A percentile compares a stretch with the other conserved stretches of the same genome.
phyloP scores from a whole-genome alignment of 2,888 invertebrate species.

The Lottia gigantea region DNA sequence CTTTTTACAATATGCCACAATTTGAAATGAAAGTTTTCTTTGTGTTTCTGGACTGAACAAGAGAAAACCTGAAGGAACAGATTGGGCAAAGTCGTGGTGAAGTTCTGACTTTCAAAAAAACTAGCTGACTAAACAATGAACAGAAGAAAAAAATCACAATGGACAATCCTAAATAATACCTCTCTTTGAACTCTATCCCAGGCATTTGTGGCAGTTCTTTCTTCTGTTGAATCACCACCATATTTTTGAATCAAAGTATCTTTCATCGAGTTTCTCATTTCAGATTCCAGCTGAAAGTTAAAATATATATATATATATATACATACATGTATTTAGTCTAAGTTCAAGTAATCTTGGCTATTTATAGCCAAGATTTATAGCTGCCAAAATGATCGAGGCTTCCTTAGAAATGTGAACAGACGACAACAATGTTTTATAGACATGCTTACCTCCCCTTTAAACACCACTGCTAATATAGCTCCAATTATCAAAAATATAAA shows the following conservation, averaged over 20 bases:
- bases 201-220: slow-evolving; percentile 6
- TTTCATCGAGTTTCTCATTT: slow-evolving; percentile 18
- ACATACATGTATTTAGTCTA: too few relatives aligned
- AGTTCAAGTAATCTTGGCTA: too few relatives aligned
- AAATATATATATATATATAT: neutral
- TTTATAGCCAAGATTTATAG: too few relatives aligned
- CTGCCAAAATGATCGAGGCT: too few relatives aligned
- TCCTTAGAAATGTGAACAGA: too few relatives aligned
- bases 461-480: slow-evolving; percentile 17
- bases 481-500: slow-evolving; percentile 15
- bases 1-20: too few relatives aligned
- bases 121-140: too few relatives aligned
- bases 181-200: slow-evolving; percentile 18
- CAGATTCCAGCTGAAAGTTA: slow-evolving; percentile 17
- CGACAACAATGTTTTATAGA: neutral
- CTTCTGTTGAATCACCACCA: neutral
- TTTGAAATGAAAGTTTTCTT: too few relatives aligned
- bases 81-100: too few relatives aligned
- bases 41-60: too few relatives aligned
- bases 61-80: too few relatives aligned
- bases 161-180: slow-evolving; percentile 11
- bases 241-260: slow-evolving; percentile 13
- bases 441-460: slow-evolving; percentile 19
- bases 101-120: too few relatives aligned
- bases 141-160: neutral